A percentile compares a stretch with the other conserved stretches of the same genome.
These are phyloP conservation scores for Lysiphlebus fabarum DNA, from an alignment of 1,140 invertebrate genomes.

Conservation along the genomic window DNA sequence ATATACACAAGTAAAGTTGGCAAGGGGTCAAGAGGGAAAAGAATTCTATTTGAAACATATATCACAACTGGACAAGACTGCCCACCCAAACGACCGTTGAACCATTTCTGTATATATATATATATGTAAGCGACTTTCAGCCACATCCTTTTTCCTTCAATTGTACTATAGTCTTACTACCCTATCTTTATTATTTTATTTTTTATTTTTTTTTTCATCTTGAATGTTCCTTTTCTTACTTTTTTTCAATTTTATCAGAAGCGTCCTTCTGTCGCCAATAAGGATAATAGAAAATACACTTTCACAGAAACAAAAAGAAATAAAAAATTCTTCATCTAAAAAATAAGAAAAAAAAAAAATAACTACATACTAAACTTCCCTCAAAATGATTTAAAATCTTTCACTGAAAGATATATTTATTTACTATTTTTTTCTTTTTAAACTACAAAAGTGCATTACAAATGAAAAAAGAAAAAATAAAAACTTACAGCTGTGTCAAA, in stretches of 20 bases:
- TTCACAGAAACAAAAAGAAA: not conserved
- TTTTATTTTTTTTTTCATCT: constrained; percentile 12
- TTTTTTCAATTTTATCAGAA: constrained; percentile 2
- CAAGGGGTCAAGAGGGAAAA: constrained; percentile 1
- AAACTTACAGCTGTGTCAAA: too few species aligned
- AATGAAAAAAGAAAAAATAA: too few species aligned
- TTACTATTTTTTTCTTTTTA: not conserved
- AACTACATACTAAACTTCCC: constrained; percentile 11
- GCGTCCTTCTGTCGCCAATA: constrained; percentile 24
- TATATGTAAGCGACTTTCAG: constrained; percentile 13
- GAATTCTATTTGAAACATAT: constrained; percentile 16
- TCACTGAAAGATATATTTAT: not conserved
- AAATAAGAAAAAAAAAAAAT: constrained; percentile 11
- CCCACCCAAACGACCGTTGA: constrained; percentile 29
- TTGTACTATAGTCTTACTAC: constrained; percentile 16
- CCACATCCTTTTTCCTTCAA: constrained; percentile 17
- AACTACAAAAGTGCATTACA: too few species aligned
- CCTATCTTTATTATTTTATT: constrained; percentile 8
- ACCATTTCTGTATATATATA: constrained; percentile 10
- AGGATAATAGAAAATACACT: constrained; percentile 30
- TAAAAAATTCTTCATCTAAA: not conserved
- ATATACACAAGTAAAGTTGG: constrained; percentile 5
- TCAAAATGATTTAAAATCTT: constrained; percentile 19
- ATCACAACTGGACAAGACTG: constrained; percentile 31
- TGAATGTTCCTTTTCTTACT: constrained; percentile 22